phyloP scores from a whole-genome alignment of 1,140 invertebrate genomes.

The Lanistes nyassanus region DNA sequence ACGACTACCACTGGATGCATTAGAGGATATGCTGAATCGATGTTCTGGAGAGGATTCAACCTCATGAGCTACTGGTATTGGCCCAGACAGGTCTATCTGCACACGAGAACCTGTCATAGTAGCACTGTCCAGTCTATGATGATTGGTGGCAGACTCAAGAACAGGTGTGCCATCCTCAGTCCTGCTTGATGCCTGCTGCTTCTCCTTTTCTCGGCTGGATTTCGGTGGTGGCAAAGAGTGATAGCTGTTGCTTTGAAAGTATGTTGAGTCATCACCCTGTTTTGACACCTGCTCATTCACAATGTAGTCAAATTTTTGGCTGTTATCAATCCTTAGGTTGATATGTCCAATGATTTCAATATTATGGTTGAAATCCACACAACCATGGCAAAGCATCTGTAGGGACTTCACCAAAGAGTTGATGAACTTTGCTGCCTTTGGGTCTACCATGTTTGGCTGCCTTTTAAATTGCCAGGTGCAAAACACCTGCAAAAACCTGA shows the following conservation, averaged over 20 bases:
- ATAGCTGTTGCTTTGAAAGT: conserved; percentile 42
- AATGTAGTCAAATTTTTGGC: conserved; percentile 38
- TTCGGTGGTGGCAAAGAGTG: conserved; percentile 32
- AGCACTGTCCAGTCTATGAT: conserved; percentile 8
- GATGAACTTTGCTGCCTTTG: conserved; percentile 30
- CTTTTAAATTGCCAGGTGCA: neutral
- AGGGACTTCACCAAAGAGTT: conserved; percentile 37
- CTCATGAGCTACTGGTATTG: conserved; percentile 7
- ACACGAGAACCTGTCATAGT: neutral
- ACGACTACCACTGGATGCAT: conserved; percentile 1
- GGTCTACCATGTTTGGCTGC: conserved; percentile 29
- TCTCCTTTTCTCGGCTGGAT: conserved; percentile 9
- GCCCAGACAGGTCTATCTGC: conserved; percentile 18
- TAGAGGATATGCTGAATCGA: conserved; percentile 1
- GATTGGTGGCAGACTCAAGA: neutral
- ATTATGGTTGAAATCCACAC: conserved; percentile 38
- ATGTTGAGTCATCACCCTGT: conserved; percentile 34
- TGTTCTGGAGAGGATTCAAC: conserved; percentile 8
- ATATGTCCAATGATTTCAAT: conserved; percentile 43
- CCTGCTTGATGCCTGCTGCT: neutral
- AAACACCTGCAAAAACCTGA: neutral
- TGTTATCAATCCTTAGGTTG: conserved; percentile 38
- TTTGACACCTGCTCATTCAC: conserved; percentile 44
- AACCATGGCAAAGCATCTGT: conserved; percentile 42
- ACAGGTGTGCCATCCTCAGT: no score